Evolutionary conservation across 2,888 invertebrate species (phyloP), one percentile per base, ranked within the genome.

Genomic region (Eristalinus aeneus): DNA sequence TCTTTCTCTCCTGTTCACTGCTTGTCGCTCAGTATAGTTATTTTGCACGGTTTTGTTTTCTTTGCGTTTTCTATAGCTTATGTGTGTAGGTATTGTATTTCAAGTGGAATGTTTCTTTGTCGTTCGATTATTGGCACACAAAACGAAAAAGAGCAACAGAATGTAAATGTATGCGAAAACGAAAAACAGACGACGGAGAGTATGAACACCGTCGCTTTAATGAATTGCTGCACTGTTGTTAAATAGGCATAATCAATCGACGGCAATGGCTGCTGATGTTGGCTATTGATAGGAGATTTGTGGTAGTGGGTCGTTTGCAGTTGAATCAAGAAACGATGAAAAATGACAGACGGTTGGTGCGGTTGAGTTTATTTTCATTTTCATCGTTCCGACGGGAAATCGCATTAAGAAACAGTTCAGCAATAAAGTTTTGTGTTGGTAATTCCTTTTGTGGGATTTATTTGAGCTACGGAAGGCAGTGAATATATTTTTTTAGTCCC

Each of bases 81-180:
- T 65, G 12, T 53, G 73, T 36, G 65, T 54, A 68, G 63, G 84
- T 73, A 74, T 87, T 84, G 73, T 80, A 77, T 77, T 85, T 85
- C 80, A 77, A 63, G 63, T 53, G 69, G 74, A 65, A 79, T 79
- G 54, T 58, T 23, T 64, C 53, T 64, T 72, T 80, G 67, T 74
- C 63, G 60, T 54, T 81, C 67, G 67, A 69, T 81, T 77, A 86
- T 78, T 71, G 67, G 77, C 39, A 75, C 60, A 65, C 65, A 67
- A 54, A 68, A 68, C 27, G 65, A 79, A 20, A 63, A 69, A 27
- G 69, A 61, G 69, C 68, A 64, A 56, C 36, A 27, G 46, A 56
- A 34, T 67, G 67, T 61, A 61, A 73, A 83, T 83, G 68, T 78
- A 74, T 83, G 46, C 73, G 63, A 68, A 60, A 67, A 83, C 54